Evolutionary conservation across 2,888 invertebrate species (phyloP), one percentile per base, ranked within the genome.

Genomic region (Cryptocheilus praepositus): DNA sequence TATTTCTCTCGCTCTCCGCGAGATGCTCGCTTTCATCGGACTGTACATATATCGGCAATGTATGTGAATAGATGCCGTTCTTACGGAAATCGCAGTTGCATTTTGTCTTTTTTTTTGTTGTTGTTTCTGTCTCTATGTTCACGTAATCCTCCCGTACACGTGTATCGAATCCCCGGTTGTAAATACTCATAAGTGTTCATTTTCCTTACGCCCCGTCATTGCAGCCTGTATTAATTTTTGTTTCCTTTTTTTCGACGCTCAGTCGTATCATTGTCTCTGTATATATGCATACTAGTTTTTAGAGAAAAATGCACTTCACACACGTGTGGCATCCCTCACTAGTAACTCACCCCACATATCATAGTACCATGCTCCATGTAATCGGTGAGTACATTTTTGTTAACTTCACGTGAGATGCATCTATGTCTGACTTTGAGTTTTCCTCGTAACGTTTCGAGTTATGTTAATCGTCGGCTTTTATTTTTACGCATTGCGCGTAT

Each of bases 381-480:
- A 73, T 70, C 78, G 87, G 87, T 87, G 87, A 87, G 87, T 87
- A 87, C 79, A 85, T 81, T 83, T 84, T 86, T 83, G 36, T 81
- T 78, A 73, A 82, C 68, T 79, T 64, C 68, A 70, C 64, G 70
- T 43, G n/a, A 52, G 46, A 45, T 28, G 57, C 67, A 66, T 64
- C 46, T 55, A 22, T 54, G 57, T 63, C 64, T 59, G 73, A 73
- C 65, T 52, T 68, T 11, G 59, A 67, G 51, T 11, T 18, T 36
- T 36, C 36, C 36, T 36, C 7, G 11, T 11, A 11, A 36, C 36
- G 36, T 11, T 11, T 36, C 8, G 11, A 36, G 36, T 36, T 11
- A 11, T 11, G 36, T 36, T 36, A 36, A 36, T 36, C 11, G 36
- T 36, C 36, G 11, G 3, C 36, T 5, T 36, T 36, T 11, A 11